These are phyloP conservation scores for Megamerina dolium DNA, from an alignment of 2,888 invertebrate genomes.

Conservation along the genomic window DNA sequence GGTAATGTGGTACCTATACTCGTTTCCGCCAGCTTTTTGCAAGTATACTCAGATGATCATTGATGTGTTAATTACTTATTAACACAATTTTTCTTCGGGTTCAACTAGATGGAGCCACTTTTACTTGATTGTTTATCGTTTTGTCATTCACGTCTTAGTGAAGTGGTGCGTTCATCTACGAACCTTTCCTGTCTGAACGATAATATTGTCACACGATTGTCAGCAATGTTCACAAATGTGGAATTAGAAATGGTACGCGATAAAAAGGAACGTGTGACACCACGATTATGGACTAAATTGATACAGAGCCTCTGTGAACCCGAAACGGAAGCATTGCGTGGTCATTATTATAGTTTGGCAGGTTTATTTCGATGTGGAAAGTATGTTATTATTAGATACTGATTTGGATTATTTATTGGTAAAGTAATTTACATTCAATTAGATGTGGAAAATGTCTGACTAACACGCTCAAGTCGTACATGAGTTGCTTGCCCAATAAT, in stretches of 20 bases:
- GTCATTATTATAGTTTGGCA: slow-evolving; percentile 75
- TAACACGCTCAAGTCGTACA: slow-evolving; percentile 61
- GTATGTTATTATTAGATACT: slow-evolving; percentile 34
- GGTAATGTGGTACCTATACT: slow-evolving; percentile 86
- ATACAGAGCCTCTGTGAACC: slow-evolving; percentile 71
- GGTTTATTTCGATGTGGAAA: slow-evolving; percentile 65
- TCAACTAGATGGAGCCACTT: slow-evolving; percentile 85
- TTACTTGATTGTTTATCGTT: slow-evolving; percentile 79
- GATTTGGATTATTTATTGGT: slow-evolving; percentile 3
- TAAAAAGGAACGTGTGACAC: slow-evolving; percentile 82
- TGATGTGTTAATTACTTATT: not conserved
- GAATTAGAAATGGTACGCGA: slow-evolving; percentile 82
- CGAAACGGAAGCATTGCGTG: slow-evolving; percentile 68
- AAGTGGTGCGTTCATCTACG: slow-evolving; percentile 77
- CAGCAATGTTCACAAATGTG: slow-evolving; percentile 80
- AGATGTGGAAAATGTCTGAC: slow-evolving; percentile 70
- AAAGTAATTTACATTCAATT: not conserved
- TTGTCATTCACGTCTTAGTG: slow-evolving; percentile 80
- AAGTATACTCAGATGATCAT: slow-evolving; percentile 48
- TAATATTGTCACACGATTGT: slow-evolving; percentile 63
- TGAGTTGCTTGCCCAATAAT: slow-evolving; percentile 66
- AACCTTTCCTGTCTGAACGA: slow-evolving; percentile 87
- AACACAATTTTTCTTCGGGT: too few species aligned
- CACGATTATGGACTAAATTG: slow-evolving; percentile 75
- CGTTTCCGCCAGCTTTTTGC: slow-evolving; percentile 89